phyloP scores from a whole-genome alignment of 2,113 vertebrate genomes.

The Caretta caretta region DNA sequence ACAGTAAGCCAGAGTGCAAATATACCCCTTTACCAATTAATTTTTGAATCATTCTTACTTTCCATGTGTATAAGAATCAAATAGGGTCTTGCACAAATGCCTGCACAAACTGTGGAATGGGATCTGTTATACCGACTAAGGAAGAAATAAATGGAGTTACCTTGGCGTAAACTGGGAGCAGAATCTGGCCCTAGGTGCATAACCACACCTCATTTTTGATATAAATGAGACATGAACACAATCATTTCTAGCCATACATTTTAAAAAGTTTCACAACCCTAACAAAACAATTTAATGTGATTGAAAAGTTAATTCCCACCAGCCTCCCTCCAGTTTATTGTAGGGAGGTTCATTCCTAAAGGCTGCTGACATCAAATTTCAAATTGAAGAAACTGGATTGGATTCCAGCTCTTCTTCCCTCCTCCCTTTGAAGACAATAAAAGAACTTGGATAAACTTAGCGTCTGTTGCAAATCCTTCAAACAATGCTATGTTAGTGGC shows the following conservation, averaged over 20 bases:
- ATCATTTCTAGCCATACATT: background rate
- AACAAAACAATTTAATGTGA: background rate
- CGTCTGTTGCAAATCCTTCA: background rate
- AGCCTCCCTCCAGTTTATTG: background rate
- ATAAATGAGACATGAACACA: background rate
- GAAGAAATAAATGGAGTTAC: slow-evolving; percentile 45
- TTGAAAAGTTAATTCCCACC: background rate
- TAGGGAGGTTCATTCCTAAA: background rate
- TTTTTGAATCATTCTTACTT: slow-evolving; percentile 58
- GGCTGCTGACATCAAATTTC: background rate
- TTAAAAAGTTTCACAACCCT: background rate
- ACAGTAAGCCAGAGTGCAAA: slow-evolving; percentile 66
- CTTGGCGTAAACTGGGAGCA: background rate
- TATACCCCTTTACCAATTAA: slow-evolving; percentile 65
- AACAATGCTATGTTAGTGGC: background rate
- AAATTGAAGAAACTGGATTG: background rate
- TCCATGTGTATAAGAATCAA: slow-evolving; percentile 52
- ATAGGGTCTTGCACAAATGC: slow-evolving; percentile 52
- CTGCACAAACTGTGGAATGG: slow-evolving; percentile 26
- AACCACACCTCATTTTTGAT: background rate
- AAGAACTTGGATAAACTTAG: background rate
- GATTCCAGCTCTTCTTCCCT: background rate
- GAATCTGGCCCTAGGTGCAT: background rate
- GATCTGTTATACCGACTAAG: background rate
- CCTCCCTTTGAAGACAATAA: background rate